Conservation (phyloP, 2,113 vertebrate genomes). For the Phyllopteryx taeniolatus region DNA sequence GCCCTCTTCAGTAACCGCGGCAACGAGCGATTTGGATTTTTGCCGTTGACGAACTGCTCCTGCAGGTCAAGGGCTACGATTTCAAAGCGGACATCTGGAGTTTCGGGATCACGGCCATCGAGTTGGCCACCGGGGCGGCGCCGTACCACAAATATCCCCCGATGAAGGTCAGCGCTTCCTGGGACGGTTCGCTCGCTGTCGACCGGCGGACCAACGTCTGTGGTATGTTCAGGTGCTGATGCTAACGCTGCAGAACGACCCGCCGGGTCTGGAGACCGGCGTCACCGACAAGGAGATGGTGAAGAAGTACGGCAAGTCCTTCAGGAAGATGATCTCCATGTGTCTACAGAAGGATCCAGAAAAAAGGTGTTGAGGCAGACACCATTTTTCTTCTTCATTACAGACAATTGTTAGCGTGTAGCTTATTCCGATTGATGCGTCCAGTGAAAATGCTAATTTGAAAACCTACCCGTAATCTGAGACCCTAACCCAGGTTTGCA, state of each 20-base stretch:
- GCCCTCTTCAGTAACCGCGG: background rate
- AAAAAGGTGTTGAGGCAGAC: slow-evolving; percentile 79
- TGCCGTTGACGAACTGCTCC: slow-evolving; percentile 8
- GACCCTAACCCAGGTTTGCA: no score
- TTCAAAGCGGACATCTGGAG: slow-evolving; percentile 99
- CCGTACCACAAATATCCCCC: slow-evolving; percentile 98
- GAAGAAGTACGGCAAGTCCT: slow-evolving; percentile 98
- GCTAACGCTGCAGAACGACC: slow-evolving; percentile 98
- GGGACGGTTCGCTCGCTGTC: no score
- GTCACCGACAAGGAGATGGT: slow-evolving; percentile 96
- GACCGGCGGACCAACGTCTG: background rate
- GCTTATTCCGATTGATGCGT: no score
- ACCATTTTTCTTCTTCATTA: no score
- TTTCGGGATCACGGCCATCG: slow-evolving; percentile 97
- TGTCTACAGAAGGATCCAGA: slow-evolving; percentile 98
- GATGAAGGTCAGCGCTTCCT: slow-evolving; percentile 83
- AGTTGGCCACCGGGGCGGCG: slow-evolving; percentile 94
- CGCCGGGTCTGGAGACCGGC: slow-evolving; percentile 90
- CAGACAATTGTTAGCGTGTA: no score
- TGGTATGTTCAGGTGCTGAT: slow-evolving; percentile 85
- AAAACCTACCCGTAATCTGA: no score
- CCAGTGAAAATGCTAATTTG: no score
- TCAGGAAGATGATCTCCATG: slow-evolving; percentile 96
- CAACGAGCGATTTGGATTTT: background rate
- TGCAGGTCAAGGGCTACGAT: slow-evolving; percentile 94